A percentile compares a stretch with the other conserved stretches of the same genome.
Evolutionary conservation across 2,888 invertebrate genomes (phyloP).

Genomic region (Ichneumon xanthorius): DNA sequence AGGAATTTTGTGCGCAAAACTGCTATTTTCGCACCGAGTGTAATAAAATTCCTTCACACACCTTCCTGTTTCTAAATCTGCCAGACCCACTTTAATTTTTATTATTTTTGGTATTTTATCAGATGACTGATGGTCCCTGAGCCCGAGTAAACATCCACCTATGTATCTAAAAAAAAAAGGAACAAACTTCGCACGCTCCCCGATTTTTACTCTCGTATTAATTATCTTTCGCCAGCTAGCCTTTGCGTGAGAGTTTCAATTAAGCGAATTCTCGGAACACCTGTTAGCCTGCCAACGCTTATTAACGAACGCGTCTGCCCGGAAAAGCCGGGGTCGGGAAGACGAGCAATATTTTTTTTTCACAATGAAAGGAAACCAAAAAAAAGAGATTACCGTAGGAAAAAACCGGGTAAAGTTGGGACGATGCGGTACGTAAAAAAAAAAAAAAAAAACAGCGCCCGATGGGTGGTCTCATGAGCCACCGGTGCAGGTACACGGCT

Average conservation of each 20-base stretch:
- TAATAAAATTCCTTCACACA: too few species aligned
- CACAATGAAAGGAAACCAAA: not conserved
- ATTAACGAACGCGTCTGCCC: not conserved
- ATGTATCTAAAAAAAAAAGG: not conserved
- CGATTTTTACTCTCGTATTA: not conserved
- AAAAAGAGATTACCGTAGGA: conserved; percentile 4
- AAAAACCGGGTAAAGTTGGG: conserved; percentile 17
- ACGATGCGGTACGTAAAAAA: conserved; percentile 26
- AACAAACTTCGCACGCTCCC: not conserved
- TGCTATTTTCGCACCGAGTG: too few species aligned
- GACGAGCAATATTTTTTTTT: conserved; percentile 7
- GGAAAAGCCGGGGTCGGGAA: not conserved
- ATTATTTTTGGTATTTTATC: not conserved
- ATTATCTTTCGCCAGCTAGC: not conserved
- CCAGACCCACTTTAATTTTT: not conserved
- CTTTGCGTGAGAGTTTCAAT: not conserved
- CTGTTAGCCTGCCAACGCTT: conserved; percentile 2
- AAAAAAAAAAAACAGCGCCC: conserved; percentile 13
- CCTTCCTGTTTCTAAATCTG: too few species aligned
- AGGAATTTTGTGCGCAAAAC: too few species aligned
- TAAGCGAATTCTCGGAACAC: conserved; percentile 6
- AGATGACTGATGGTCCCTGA: not conserved
- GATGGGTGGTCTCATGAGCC: conserved; percentile 17
- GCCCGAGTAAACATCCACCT: too few species aligned
- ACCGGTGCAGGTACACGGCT: conserved; percentile 10